A percentile compares a stretch with the other conserved stretches of the same genome.
These are phyloP conservation scores for Sepiola atlantica DNA, from an alignment of 2,888 invertebrate genomes.

Conservation along the genomic window DNA sequence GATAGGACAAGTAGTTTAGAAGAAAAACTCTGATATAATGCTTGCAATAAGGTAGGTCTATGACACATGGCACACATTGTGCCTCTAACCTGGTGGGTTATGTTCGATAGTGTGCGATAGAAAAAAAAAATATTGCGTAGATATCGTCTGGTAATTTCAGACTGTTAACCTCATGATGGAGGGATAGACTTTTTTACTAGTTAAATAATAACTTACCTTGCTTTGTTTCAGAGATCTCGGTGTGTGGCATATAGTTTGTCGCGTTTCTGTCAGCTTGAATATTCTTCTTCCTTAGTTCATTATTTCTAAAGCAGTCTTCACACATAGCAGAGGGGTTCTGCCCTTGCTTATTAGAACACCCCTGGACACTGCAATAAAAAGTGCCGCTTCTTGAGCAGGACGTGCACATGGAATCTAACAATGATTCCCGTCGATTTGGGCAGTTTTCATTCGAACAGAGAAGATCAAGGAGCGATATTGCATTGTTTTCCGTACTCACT, in stretches of 20 bases:
- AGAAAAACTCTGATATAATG: too few species aligned
- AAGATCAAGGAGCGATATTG: neutral
- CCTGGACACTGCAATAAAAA: neutral
- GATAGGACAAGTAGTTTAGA: too few species aligned
- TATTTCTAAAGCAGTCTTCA: neutral
- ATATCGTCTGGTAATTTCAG: too few species aligned
- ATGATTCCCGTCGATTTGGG: neutral
- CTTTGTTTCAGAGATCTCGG: neutral
- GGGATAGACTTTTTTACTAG: neutral
- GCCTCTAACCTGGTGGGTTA: too few species aligned
- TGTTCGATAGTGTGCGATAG: too few species aligned
- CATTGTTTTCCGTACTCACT: neutral
- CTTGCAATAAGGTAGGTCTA: too few species aligned
- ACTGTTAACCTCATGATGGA: too few species aligned
- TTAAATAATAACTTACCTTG: neutral
- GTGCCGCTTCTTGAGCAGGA: neutral
- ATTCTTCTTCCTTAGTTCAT: neutral
- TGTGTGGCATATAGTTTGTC: neutral
- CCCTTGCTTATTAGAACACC: neutral
- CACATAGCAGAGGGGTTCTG: neutral
- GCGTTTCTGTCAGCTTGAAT: neutral
- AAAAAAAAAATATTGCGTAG: too few species aligned
- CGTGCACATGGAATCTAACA: neutral
- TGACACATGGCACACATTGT: too few species aligned
- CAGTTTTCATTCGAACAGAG: neutral